These are phyloP conservation scores for Perodicticus potto DNA, from an alignment of 2,797 vertebrate species.

Conservation along the genomic window DNA sequence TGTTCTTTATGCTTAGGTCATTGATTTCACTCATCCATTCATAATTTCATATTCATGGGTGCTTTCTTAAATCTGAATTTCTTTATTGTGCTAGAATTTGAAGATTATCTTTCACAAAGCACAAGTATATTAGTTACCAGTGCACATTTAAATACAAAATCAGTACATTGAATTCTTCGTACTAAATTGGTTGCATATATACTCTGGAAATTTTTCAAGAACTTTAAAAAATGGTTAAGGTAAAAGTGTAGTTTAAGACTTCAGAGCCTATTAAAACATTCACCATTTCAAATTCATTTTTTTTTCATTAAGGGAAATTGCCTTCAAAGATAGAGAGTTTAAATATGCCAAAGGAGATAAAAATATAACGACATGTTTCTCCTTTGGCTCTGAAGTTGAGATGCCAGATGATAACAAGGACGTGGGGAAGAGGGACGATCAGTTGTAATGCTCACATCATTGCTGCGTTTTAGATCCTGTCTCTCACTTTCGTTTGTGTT, in stretches of 20 bases:
- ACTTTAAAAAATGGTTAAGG: neutral
- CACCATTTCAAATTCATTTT: neutral
- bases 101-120: neutral
- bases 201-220: conserved; percentile 13
- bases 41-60: neutral
- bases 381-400: neutral
- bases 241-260: conserved; percentile 11
- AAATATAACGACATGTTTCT: neutral
- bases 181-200: neutral
- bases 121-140: neutral
- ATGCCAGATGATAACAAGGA: neutral
- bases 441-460: neutral
- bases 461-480: neutral
- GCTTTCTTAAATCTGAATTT: neutral
- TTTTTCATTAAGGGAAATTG: neutral
- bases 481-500: neutral
- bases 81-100: conserved; percentile 14
- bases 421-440: neutral
- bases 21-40: neutral
- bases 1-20: neutral
- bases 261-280: conserved; percentile 13
- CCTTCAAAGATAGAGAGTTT: conserved; percentile 19
- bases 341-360: neutral
- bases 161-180: neutral
- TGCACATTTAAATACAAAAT: neutral